Conservation (phyloP, 2,888 invertebrate genomes). For the Lasioglossum morio region DNA sequence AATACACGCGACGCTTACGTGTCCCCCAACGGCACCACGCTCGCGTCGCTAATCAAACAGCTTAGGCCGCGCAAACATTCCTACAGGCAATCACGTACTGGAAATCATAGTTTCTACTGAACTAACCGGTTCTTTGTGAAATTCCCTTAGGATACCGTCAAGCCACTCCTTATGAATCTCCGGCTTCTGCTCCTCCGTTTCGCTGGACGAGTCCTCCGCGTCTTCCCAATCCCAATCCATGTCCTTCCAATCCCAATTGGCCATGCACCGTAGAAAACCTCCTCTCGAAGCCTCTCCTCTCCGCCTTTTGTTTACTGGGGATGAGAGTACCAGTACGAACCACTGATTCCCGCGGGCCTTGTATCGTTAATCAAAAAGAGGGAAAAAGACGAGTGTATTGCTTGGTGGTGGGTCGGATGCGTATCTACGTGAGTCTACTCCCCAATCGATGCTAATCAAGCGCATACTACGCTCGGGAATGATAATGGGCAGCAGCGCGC, state of each 20-base stretch:
- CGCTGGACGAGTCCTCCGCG: constrained; percentile 84
- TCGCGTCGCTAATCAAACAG: constrained; percentile 26
- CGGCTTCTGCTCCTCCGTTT: constrained; percentile 85
- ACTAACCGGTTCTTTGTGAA: constrained; percentile 81
- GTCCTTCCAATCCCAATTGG: constrained; percentile 85
- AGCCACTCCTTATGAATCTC: constrained; percentile 87
- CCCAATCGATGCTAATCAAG: constrained; percentile 52
- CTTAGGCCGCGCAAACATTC: constrained; percentile 32
- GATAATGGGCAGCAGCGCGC: constrained; percentile 32
- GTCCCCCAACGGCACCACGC: constrained; percentile 13
- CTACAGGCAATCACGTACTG: constrained; percentile 29
- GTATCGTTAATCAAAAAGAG: neutral
- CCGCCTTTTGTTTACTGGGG: constrained; percentile 32
- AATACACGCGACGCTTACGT: constrained; percentile 18
- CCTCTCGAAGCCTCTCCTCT: neutral
- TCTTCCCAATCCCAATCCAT: constrained; percentile 86
- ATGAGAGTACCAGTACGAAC: neutral
- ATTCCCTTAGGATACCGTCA: constrained; percentile 85
- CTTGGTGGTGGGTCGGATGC: neutral
- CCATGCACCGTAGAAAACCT: constrained; percentile 80
- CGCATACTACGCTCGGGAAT: constrained; percentile 46
- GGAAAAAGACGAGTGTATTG: constrained; percentile 1
- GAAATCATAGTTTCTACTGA: constrained; percentile 46
- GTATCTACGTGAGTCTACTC: constrained; percentile 32
- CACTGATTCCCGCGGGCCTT: neutral